Evolutionary conservation across 2,888 invertebrate species (phyloP).

Genomic region (Limnephilus marmoratus): DNA sequence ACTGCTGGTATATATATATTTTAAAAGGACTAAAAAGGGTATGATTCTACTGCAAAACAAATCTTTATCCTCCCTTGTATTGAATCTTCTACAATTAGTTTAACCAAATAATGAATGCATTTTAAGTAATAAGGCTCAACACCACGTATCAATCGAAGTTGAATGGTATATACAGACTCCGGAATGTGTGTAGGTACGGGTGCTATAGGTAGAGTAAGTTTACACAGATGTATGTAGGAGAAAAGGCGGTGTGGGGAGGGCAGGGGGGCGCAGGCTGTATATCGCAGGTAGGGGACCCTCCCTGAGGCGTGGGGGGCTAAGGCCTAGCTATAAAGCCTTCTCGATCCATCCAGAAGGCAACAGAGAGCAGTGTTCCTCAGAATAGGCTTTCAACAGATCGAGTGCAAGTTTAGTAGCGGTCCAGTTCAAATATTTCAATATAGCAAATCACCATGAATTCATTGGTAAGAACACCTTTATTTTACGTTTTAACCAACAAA

Average conservation of each 20-base stretch:
- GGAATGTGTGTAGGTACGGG: not conserved
- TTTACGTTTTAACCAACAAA: not conserved
- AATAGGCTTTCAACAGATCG: constrained; percentile 52
- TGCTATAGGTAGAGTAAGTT: not conserved
- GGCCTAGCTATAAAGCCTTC: constrained; percentile 39
- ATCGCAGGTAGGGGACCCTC: constrained; percentile 26
- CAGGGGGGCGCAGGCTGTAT: not conserved
- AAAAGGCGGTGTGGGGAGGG: not conserved
- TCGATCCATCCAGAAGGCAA: not conserved
- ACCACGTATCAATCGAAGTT: not conserved
- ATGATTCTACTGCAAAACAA: not conserved
- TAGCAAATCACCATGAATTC: constrained; percentile 38
- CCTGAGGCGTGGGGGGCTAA: not conserved
- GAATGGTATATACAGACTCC: not conserved
- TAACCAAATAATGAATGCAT: not conserved
- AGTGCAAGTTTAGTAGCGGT: constrained; percentile 12
- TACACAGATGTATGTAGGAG: not conserved
- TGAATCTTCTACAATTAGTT: not conserved
- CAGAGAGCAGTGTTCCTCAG: constrained; percentile 54
- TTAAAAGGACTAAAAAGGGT: not conserved
- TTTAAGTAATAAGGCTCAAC: not conserved
- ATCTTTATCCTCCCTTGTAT: not conserved
- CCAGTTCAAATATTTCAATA: not conserved
- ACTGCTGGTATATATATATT: too few relatives aligned
- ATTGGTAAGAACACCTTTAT: constrained; percentile 21